Percentiles rank a stretch among this genome's conserved stretches.
phyloP scores from a whole-genome alignment of 1,140 invertebrate genomes.

The Pseudomyrmex gracilis region DNA sequence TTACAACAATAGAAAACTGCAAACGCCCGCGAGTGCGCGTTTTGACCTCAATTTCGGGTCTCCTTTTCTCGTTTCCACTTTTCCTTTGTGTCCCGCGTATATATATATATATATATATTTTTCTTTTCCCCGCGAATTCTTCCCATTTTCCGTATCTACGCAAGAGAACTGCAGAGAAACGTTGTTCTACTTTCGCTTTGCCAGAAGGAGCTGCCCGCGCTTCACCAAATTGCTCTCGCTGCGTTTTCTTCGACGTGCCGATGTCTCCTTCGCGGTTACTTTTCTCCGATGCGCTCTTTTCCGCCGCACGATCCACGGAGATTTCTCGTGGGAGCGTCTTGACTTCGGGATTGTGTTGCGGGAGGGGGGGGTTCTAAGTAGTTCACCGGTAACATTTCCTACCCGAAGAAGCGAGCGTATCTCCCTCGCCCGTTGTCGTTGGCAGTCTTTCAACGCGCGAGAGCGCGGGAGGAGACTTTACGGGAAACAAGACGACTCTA shows the following conservation, averaged over 20 bases:
- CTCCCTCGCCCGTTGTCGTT: conserved; percentile 64
- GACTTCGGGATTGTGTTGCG: conserved; percentile 78
- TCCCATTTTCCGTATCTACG: conserved; percentile 2
- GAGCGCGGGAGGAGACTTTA: conserved; percentile 20
- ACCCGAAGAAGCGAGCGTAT: conserved; percentile 55
- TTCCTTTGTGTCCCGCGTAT: conserved; percentile 1
- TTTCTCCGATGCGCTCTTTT: conserved; percentile 47
- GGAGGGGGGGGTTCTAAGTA: conserved; percentile 72
- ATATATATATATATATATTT: no score
- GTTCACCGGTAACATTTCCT: conserved; percentile 68
- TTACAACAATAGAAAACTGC: no score
- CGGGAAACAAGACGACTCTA: neutral
- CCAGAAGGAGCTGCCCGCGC: neutral
- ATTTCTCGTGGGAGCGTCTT: conserved; percentile 74
- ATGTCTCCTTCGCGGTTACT: conserved; percentile 60
- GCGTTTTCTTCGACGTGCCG: conserved; percentile 23
- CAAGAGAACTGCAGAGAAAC: neutral
- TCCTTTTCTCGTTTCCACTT: conserved; percentile 34
- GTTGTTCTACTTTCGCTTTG: conserved; percentile 13
- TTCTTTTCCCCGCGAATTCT: no score
- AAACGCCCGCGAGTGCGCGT: no score
- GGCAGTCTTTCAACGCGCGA: conserved; percentile 78
- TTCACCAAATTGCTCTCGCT: conserved; percentile 33
- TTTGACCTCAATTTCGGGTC: neutral
- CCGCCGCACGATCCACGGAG: conserved; percentile 64